Evolutionary conservation across 2,113 vertebrate genomes (phyloP).

Genomic region (Accipiter cooperii): DNA sequence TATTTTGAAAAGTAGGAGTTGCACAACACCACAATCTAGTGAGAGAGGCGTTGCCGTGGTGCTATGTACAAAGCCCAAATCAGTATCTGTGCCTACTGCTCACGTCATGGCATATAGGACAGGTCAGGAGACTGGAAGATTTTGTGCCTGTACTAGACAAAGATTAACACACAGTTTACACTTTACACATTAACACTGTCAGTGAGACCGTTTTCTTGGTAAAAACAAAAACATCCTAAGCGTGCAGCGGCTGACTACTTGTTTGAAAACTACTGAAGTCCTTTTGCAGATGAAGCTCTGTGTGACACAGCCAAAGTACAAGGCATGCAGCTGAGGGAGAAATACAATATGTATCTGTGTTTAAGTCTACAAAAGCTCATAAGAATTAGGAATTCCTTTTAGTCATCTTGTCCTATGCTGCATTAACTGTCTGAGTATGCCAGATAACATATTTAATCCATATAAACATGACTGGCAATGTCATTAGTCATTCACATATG

Average conservation of each 20-base stretch:
- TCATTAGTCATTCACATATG: not conserved
- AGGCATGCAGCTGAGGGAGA: not conserved
- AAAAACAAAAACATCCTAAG: not conserved
- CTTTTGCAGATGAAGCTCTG: not conserved
- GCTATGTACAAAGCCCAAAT: not conserved
- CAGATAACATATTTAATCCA: not conserved
- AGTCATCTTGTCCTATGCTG: not conserved
- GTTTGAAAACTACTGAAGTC: not conserved
- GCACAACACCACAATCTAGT: not conserved
- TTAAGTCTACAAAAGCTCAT: not conserved
- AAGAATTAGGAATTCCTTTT: not conserved
- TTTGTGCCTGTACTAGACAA: not conserved
- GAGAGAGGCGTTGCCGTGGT: not conserved
- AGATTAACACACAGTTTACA: not conserved
- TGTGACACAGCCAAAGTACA: not conserved
- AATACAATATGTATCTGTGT: not conserved
- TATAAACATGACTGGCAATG: not conserved
- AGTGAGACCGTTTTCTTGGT: not conserved
- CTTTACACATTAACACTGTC: not conserved
- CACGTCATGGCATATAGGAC: not conserved
- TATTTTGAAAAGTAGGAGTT: not conserved
- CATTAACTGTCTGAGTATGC: not conserved
- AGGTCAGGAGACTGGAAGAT: not conserved
- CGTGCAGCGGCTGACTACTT: not conserved
- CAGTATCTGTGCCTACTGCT: not conserved